Evolutionary conservation across 2,888 invertebrate genomes (phyloP).

Genomic region (Trypoxylon attenuatum): DNA sequence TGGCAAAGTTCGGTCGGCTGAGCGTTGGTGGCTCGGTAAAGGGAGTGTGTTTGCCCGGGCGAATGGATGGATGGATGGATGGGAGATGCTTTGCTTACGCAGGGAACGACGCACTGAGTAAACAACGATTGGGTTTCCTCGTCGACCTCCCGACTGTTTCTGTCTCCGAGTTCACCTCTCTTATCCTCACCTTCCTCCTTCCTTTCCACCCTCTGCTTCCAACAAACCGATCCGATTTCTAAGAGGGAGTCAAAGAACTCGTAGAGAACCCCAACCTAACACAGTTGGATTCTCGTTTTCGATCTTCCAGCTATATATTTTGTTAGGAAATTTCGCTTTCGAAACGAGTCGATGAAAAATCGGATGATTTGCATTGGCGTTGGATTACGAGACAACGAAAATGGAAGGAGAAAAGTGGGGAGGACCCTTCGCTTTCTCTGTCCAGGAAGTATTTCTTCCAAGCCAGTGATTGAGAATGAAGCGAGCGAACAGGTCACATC

Average conservation of each 20-base stretch:
- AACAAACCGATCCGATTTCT: conserved; percentile 61
- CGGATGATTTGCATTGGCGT: too few relatives aligned
- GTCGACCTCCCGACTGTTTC: conserved; percentile 43
- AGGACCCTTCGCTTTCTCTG: conserved; percentile 21
- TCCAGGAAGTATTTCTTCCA: conserved; percentile 74
- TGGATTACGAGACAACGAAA: neutral
- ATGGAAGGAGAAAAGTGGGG: too few relatives aligned
- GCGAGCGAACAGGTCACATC: conserved; percentile 73
- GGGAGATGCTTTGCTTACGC: conserved; percentile 71
- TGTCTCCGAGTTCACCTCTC: conserved; percentile 33
- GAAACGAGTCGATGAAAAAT: neutral
- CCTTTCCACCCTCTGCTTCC: conserved; percentile 14
- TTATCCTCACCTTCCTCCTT: conserved; percentile 22
- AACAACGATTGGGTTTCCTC: conserved; percentile 72
- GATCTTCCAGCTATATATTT: too few relatives aligned
- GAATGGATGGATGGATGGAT: conserved; percentile 41
- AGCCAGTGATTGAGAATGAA: conserved; percentile 67
- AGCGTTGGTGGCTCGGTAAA: neutral
- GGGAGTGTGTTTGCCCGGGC: conserved; percentile 62
- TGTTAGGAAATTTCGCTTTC: too few relatives aligned
- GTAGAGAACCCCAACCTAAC: too few relatives aligned
- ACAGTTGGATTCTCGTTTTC: too few relatives aligned
- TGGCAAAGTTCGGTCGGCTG: too few relatives aligned
- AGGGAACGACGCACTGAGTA: conserved; percentile 67
- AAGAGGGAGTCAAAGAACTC: conserved; percentile 23